Conservation (phyloP, 2,888 invertebrate species). For the Ditula angustiorana region DNA sequence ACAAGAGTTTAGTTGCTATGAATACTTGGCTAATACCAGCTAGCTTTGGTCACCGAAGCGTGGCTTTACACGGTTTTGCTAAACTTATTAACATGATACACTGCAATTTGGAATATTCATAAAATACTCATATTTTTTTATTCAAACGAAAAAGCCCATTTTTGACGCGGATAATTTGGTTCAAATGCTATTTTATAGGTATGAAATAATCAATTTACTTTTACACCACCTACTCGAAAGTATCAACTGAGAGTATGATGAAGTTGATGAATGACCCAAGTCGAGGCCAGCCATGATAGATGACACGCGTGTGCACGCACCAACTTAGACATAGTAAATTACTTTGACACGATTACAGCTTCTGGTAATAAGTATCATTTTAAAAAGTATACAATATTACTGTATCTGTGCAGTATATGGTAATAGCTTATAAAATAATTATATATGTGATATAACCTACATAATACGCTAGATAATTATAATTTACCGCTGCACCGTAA, state of each 20-base stretch:
- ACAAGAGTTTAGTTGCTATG: conserved; percentile 27
- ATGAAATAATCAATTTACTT: conserved; percentile 58
- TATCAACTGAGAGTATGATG: conserved; percentile 47
- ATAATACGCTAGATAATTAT: conserved; percentile 22
- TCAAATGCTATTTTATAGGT: conserved; percentile 1
- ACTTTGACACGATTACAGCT: conserved; percentile 28
- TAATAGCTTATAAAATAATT: background rate
- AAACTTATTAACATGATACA: conserved; percentile 20
- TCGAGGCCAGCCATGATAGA: conserved; percentile 61
- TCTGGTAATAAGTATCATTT: conserved; percentile 13
- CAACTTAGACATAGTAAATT: conserved; percentile 23
- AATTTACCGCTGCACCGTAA: conserved; percentile 28
- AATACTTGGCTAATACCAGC: conserved; percentile 19
- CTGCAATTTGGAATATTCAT: conserved; percentile 3
- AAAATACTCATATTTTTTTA: conserved; percentile 5
- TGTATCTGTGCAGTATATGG: background rate
- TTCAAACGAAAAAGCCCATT: background rate
- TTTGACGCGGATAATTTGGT: background rate
- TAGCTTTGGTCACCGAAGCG: conserved; percentile 11
- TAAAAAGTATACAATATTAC: background rate
- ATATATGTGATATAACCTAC: conserved; percentile 13
- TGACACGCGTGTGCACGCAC: conserved; percentile 51
- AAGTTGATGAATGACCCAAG: conserved; percentile 52
- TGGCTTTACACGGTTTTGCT: conserved; percentile 15
- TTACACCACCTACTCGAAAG: conserved; percentile 47